A percentile compares a stretch with the other conserved stretches of the same genome.
Conservation (phyloP, 2,888 invertebrate genomes). For the Meteorus cinctellus region DNA sequence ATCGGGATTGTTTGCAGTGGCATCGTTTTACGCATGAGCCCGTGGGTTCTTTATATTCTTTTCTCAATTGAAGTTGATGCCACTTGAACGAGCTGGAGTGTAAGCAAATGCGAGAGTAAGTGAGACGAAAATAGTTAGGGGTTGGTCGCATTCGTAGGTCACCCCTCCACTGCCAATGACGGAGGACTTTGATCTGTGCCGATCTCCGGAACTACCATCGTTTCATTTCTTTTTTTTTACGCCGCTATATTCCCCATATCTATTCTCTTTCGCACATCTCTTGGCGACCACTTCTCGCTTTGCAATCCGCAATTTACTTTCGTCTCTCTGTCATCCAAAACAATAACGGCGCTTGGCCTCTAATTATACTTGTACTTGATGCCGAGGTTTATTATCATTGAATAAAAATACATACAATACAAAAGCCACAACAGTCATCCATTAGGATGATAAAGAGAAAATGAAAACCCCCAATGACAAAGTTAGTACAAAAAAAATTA, state of each 20-base stretch:
- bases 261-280: conserved; percentile 19
- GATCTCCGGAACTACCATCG: conserved; percentile 60
- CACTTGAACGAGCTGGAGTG: conserved; percentile 71
- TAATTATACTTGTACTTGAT: conserved; percentile 22
- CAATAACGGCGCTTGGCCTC: conserved; percentile 31
- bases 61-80: conserved; percentile 70
- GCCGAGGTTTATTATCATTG: not conserved
- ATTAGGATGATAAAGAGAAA: not conserved
- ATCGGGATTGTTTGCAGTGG: conserved; percentile 73
- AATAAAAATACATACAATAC: not conserved
- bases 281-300: conserved; percentile 28
- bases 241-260: conserved; percentile 38
- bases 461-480: not conserved
- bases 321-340: conserved; percentile 19
- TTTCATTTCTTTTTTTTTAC: conserved; percentile 39
- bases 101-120: conserved; percentile 60
- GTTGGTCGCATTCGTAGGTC: conserved; percentile 57
- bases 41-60: conserved; percentile 71
- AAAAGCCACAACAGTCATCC: not conserved
- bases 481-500: not conserved
- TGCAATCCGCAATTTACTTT: conserved; percentile 13
- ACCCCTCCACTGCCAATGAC: conserved; percentile 56
- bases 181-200: conserved; percentile 71
- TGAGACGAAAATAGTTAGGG: conserved; percentile 46
- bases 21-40: conserved; percentile 73